Conservation (phyloP, 2,797 vertebrate genomes). For the Hippopotamyrus pictus region DNA sequence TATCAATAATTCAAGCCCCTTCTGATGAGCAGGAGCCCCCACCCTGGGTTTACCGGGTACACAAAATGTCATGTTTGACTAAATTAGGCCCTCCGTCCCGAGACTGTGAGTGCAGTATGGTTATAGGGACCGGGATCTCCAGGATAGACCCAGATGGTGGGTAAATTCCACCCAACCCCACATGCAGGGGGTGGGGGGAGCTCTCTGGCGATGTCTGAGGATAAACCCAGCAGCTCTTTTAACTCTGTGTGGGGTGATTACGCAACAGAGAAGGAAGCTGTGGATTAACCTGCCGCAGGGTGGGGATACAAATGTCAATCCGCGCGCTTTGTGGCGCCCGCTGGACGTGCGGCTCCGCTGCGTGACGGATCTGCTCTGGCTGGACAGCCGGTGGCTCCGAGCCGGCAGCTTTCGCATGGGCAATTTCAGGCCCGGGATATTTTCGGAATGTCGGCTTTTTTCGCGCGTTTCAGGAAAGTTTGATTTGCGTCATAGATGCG, state of each 20-base stretch:
- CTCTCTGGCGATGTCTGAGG: slow-evolving; percentile 6
- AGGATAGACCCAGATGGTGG: slow-evolving; percentile 20
- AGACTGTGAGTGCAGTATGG: background rate
- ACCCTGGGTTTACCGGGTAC: slow-evolving; percentile 9
- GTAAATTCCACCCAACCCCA: slow-evolving; percentile 14
- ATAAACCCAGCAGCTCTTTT: slow-evolving; percentile 18
- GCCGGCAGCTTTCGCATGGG: background rate
- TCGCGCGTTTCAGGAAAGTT: background rate
- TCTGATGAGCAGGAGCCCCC: background rate
- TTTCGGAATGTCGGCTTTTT: background rate
- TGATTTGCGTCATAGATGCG: background rate
- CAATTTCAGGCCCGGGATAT: background rate
- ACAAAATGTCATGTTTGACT: slow-evolving; percentile 21
- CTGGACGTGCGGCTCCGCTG: background rate
- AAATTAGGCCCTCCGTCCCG: background rate
- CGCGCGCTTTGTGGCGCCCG: background rate
- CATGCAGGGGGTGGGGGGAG: background rate
- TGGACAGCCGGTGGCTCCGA: no score
- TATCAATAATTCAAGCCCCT: slow-evolving; percentile 22
- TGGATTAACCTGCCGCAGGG: slow-evolving; percentile 14
- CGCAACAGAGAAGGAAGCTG: slow-evolving; percentile 3
- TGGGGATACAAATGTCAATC: slow-evolving; percentile 20
- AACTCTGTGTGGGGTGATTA: slow-evolving; percentile 20
- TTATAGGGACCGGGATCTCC: background rate
- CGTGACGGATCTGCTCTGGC: background rate